These are phyloP conservation scores for Synanthedon tipuliformis DNA, from an alignment of 2,888 invertebrate species.

Conservation along the genomic window DNA sequence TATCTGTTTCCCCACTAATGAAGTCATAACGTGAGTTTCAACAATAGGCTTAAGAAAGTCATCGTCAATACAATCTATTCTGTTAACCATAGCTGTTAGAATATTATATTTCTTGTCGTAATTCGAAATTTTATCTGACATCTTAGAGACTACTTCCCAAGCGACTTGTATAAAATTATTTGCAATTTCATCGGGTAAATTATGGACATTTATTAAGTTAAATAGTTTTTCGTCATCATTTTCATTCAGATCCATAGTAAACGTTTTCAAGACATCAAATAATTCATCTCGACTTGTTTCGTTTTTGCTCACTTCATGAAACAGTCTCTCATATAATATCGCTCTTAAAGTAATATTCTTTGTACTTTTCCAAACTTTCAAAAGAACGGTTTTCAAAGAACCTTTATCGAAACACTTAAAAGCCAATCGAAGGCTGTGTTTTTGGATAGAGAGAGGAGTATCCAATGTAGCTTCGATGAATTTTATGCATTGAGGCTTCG, in stretches of 20 bases:
- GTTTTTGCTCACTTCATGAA: constrained; percentile 18
- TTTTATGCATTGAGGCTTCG: constrained; percentile 16
- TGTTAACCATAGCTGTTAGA: constrained; percentile 13
- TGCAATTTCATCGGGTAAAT: constrained; percentile 17
- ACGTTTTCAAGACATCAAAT: constrained; percentile 23
- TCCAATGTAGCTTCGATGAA: constrained; percentile 28
- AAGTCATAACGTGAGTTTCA: constrained; percentile 18
- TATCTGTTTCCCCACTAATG: constrained; percentile 13
- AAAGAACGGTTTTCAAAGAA: constrained; percentile 14
- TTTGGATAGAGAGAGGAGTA: constrained; percentile 33
- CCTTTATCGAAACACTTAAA: constrained; percentile 27
- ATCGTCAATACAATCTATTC: constrained; percentile 17
- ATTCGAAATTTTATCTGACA: constrained; percentile 20
- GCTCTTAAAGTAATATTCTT: constrained; percentile 31
- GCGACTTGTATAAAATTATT: constrained; percentile 18
- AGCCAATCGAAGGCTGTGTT: constrained; percentile 35
- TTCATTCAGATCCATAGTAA: constrained; percentile 23
- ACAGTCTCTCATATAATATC: constrained; percentile 25
- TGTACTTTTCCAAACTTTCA: constrained; percentile 25
- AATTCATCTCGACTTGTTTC: constrained; percentile 14
- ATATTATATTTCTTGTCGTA: constrained; percentile 14
- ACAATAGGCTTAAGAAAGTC: constrained; percentile 19
- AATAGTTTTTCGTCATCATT: constrained; percentile 33
- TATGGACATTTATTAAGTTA: constrained; percentile 11
- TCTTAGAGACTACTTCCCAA: constrained; percentile 24